Evolutionary conservation across 2,797 vertebrate species (phyloP), one percentile per base, ranked within the genome.

Genomic region (Brachymystax lenok): DNA sequence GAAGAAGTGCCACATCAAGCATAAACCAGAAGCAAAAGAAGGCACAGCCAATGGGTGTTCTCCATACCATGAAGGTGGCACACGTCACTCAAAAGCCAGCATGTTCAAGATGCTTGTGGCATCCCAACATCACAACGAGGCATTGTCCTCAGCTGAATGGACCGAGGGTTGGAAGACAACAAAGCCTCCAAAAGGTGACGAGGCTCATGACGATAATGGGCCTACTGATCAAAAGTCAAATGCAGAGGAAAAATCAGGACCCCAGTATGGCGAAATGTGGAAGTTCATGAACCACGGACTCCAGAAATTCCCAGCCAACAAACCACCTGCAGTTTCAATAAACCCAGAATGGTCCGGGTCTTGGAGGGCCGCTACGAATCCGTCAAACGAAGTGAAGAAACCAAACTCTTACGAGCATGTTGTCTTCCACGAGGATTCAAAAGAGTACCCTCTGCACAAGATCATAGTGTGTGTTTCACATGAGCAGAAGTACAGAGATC

Each of bases 151-250:
- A 24, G 87, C 82, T n/a, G 88, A 92, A 46, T 92, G 90, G 92
- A 86, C 16, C 0, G 75, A 88, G 5, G 89, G 91, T 56, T 93
- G 91, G 89, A 81, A 54, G 75, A 75, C 87, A 74, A 90, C 77
- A 4, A 93, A 92, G 33, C 82, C 84, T 72, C 52, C 33, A 52
- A 24, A 74, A 35, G 70, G 69, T 63, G 77, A 76, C 51, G 40
- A 80, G 61, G 28, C 69, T 61, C 7, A 7, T 40, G 24, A 46
- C 8, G 21, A 46, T 46, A 46, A 35, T 64, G 51, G 27, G 73
- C 12, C 64, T 30, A 54, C 69, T 24, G 1, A 82, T 28, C 56
- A n/a, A 30, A 12, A 46, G 40, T 10, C 40, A 46, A 46, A 46
- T 10, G 40, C 8, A 12, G 40, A 46, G 40, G 40, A 46, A 12